Base-by-base conservation (phyloP, 1,140 invertebrate genomes). In the Pissodes strobi region DNA sequence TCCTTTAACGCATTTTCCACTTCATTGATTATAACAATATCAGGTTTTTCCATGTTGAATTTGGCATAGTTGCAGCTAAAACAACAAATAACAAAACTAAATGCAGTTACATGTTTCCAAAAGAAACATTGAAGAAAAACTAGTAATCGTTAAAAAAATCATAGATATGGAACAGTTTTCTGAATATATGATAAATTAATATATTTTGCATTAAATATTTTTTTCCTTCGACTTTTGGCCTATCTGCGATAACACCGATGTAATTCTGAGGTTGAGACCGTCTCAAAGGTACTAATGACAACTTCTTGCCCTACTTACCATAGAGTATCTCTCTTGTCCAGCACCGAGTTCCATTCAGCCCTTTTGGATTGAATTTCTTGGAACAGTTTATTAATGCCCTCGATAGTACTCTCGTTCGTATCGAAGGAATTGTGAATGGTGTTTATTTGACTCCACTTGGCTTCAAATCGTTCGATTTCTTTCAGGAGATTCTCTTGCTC, bases 41-140 rank as follows among this genome's bases (percentile, higher is more conserved):
- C 80, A 9, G 90, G 87, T 18, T 84, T 71, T 8, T 86, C 82
- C 79, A 95, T 82, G 64, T 88, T 86, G 70, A 96, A 94, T 73
- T 92, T 91, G 23, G 82, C 78, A 79, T 87, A 92, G 75, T 95
- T 90, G 52, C 81, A 79, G 46, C 88, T 87, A 71, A 10, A 80
- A 77, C 53, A 69, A 17, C 12, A 51, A 51, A 51, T 30, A n/a
- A n/a, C n/a, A 55, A 27, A n/a, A n/a, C n/a, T n/a, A n/a, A n/a
- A n/a, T n/a, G n/a, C n/a, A n/a, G n/a, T n/a, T n/a, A n/a, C n/a
- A n/a, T n/a, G n/a, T n/a, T n/a, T n/a, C n/a, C n/a, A n/a, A n/a
- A n/a, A n/a, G n/a, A n/a, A n/a, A n/a, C n/a, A n/a, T n/a, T n/a
- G n/a, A n/a, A n/a, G n/a, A n/a, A n/a, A n/a, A n/a, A n/a, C n/a